Percentiles rank a stretch among this genome's conserved stretches.
Conservation (phyloP, 2,113 vertebrate genomes). For the Coregonus clupeaformis region DNA sequence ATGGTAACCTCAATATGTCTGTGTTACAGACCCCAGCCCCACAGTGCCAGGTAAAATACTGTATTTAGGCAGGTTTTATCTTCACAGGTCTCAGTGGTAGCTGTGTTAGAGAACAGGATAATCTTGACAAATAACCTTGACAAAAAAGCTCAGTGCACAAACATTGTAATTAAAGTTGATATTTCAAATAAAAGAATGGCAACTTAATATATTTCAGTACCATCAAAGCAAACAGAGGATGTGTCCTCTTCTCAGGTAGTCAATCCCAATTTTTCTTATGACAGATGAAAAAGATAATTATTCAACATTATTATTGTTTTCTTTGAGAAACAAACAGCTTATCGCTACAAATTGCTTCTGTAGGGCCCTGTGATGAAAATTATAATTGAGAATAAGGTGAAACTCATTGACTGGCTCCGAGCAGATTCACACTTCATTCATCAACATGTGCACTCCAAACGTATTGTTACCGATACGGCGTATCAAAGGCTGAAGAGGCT, state of each 20-base stretch:
- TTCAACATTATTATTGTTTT: not conserved
- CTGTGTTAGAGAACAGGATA: too few relatives aligned
- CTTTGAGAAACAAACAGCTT: not conserved
- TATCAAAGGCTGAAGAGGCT: too few relatives aligned
- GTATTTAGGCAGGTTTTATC: too few relatives aligned
- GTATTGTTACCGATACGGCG: too few relatives aligned
- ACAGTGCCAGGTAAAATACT: too few relatives aligned
- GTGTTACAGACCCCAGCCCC: not conserved
- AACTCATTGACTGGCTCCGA: slow-evolving; percentile 27
- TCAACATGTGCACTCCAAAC: too few relatives aligned
- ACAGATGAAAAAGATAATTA: not conserved
- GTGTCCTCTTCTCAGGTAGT: not conserved
- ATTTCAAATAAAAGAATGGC: too few relatives aligned
- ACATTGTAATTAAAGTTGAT: too few relatives aligned
- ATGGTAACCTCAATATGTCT: not conserved
- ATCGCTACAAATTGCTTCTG: not conserved
- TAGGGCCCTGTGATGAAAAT: not conserved
- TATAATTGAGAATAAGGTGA: slow-evolving; percentile 16
- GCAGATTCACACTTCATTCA: not conserved
- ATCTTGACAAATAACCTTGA: too few relatives aligned
- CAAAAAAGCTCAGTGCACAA: too few relatives aligned
- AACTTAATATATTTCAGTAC: not conserved
- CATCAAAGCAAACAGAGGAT: not conserved
- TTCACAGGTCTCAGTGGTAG: too few relatives aligned
- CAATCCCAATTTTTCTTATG: not conserved